Evolutionary conservation across 2,113 vertebrate genomes (phyloP), one percentile per base, ranked within the genome.

Genomic region (Sapajus apella): DNA sequence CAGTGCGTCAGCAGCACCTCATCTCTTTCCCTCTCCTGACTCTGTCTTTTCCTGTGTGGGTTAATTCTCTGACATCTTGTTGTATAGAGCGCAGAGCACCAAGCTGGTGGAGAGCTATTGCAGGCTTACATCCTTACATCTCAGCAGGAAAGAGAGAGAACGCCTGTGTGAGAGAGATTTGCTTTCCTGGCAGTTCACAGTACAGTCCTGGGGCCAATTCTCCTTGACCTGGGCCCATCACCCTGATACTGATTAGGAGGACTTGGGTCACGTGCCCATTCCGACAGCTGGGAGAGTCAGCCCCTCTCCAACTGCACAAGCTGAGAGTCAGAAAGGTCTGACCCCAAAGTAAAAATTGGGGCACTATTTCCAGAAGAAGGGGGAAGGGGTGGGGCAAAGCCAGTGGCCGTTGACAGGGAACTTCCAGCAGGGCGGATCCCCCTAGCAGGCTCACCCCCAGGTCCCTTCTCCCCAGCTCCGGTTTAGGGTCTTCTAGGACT

Each of bases 31-130:
- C 0, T 30, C 16, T n/a, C 47, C 40, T 11, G 7, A 37, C 68
- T 20, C 32, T 1, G 1, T 35, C 23, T 47, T 37, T 43, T 55
- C 30, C 79, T 55, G 11, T 20, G 66, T 7, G 9, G 61, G 35
- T 13, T 5, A 1, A 3, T 45, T 27, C 30, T 79, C 81, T 18
- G 64, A n/a, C 52, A 11, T 14, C 16, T 55, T 8, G 25, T 17
- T 13, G 0, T 37, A 1, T 17, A 23, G n/a, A 17, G 17, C 0
- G 27, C 20, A 2, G 0, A 1, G 11, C 20, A 2, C 8, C 32
- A 0, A 30, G 16, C 13, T 12, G 43, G 56, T 80, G 12, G 56
- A 35, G 5, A 7, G 58, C 7, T 12, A 5, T 17, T 25, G 47
- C 23, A 1, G 66, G 13, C 45, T 27, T 3, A 10, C 14, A 14